These are phyloP conservation scores for Homarus gammarus DNA, from an alignment of 2,888 invertebrate genomes.

Conservation along the genomic window DNA sequence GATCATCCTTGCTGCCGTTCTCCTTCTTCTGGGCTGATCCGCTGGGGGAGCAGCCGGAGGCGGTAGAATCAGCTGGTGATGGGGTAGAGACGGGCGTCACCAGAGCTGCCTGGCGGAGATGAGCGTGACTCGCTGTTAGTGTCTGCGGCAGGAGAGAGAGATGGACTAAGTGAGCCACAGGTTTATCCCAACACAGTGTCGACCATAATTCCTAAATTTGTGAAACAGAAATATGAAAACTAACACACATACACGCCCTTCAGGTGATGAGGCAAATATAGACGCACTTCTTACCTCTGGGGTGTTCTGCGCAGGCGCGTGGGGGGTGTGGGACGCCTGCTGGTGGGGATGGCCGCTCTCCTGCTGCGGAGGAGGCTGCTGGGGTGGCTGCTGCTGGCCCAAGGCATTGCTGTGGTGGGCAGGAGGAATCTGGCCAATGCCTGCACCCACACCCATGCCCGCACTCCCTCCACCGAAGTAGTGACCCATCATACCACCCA, in stretches of 20 bases:
- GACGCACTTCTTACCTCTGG: constrained; percentile 43
- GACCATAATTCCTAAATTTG: no score
- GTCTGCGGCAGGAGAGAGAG: constrained; percentile 25
- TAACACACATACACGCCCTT: no score
- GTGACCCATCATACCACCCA: constrained; percentile 73
- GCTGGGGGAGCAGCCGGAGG: constrained; percentile 68
- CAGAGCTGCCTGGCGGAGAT: constrained; percentile 65
- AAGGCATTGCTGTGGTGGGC: constrained; percentile 63
- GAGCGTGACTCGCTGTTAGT: constrained; percentile 61
- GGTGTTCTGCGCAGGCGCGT: constrained; percentile 61
- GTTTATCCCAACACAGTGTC: no score
- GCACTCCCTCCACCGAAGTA: constrained; percentile 63
- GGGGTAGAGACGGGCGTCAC: constrained; percentile 75
- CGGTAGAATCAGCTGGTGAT: constrained; percentile 72
- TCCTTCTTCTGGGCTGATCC: constrained; percentile 69
- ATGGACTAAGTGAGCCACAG: neutral
- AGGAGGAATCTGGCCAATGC: constrained; percentile 67
- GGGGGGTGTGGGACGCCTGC: constrained; percentile 61
- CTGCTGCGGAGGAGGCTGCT: constrained; percentile 60
- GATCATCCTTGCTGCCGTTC: constrained; percentile 82
- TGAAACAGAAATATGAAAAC: no score
- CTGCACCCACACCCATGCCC: constrained; percentile 53
- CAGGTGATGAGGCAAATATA: no score
- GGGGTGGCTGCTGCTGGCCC: constrained; percentile 55
- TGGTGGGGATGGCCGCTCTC: constrained; percentile 52